These are phyloP conservation scores for Anthophora plumipes DNA, from an alignment of 2,888 invertebrate genomes.

Conservation along the genomic window DNA sequence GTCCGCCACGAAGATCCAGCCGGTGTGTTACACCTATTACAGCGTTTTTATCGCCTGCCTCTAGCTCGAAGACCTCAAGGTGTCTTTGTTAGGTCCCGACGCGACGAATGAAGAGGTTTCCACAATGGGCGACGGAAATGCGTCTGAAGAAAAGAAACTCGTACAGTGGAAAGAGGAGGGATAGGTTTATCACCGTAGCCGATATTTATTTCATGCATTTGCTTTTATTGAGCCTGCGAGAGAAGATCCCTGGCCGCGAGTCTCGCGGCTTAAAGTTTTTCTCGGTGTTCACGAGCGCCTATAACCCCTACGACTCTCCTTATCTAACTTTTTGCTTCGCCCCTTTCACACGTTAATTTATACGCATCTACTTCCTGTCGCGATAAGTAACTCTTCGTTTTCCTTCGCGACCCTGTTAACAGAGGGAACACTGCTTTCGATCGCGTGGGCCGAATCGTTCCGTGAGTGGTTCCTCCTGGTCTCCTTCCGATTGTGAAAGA, in stretches of 20 bases:
- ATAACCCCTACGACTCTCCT: slow-evolving; percentile 44
- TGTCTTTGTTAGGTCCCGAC: slow-evolving; percentile 19
- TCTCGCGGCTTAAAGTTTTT: slow-evolving; percentile 44
- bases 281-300: slow-evolving; percentile 56
- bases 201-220: slow-evolving; percentile 68
- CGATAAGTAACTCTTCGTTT: slow-evolving; percentile 61
- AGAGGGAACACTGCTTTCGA: slow-evolving; percentile 43
- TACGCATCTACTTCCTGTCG: slow-evolving; percentile 63
- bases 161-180: background rate
- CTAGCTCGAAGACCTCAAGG: background rate
- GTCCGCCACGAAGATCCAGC: slow-evolving; percentile 11
- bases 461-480: background rate
- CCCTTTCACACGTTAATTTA: slow-evolving; percentile 66
- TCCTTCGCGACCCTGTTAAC: slow-evolving; percentile 43
- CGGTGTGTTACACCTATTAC: slow-evolving; percentile 35
- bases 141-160: background rate
- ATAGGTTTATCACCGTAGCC: slow-evolving; percentile 46
- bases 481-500: background rate
- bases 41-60: slow-evolving; percentile 24
- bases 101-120: slow-evolving; percentile 23
- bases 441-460: slow-evolving; percentile 64
- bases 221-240: slow-evolving; percentile 63
- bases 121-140: slow-evolving; percentile 16
- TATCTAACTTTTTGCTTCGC: slow-evolving; percentile 47
- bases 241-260: slow-evolving; percentile 40